Conservation (phyloP, 53 echinoderm and acorn worm genomes). For the Henricia sp. region DNA sequence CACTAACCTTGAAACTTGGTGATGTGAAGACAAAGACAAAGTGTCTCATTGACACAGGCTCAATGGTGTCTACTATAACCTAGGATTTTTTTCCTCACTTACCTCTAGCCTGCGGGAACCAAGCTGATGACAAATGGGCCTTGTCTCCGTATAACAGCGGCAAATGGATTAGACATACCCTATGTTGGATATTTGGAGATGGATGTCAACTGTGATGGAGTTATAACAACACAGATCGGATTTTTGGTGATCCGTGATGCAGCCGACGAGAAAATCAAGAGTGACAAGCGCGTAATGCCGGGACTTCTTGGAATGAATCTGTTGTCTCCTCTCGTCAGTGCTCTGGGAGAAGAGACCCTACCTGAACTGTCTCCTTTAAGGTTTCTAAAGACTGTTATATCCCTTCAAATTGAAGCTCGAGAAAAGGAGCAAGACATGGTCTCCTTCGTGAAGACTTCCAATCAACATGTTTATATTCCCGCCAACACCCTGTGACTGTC, state of each 20-base stretch:
- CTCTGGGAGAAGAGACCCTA: background rate
- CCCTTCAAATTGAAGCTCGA: background rate
- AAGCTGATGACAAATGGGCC: too few species aligned
- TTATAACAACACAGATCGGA: background rate
- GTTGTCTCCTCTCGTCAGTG: background rate
- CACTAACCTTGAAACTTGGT: too few species aligned
- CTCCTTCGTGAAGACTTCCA: background rate
- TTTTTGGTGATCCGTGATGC: background rate
- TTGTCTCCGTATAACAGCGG: too few species aligned
- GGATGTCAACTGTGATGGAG: background rate
- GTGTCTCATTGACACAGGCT: too few species aligned
- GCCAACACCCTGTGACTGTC: conserved; percentile 3
- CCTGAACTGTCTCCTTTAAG: background rate
- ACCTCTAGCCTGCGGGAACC: too few species aligned
- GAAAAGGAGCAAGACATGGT: background rate
- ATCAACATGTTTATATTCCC: background rate
- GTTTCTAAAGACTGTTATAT: background rate
- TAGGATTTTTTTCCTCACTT: too few species aligned
- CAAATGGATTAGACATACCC: background rate
- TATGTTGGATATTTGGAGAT: background rate
- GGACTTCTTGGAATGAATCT: conserved; percentile 30
- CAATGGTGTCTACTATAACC: too few species aligned
- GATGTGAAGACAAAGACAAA: too few species aligned
- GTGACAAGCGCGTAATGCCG: background rate
- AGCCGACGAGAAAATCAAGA: background rate